Evolutionary conservation across 1,140 invertebrate genomes (phyloP).

Genomic region (Drosophila burlai): DNA sequence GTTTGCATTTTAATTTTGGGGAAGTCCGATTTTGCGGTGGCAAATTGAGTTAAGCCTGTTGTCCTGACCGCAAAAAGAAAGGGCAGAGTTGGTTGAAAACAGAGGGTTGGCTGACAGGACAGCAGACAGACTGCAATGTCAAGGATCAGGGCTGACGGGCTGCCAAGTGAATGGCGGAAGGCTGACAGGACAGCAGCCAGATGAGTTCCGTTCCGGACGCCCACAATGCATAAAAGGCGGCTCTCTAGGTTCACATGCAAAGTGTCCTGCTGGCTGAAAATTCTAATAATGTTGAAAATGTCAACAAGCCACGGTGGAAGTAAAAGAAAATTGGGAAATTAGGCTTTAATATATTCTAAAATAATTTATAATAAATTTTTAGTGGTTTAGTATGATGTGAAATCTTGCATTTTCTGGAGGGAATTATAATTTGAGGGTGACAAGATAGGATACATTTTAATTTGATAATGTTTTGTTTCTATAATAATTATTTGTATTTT

Average conservation of each 20-base stretch:
- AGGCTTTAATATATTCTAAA: not conserved
- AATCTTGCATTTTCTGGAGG: not conserved
- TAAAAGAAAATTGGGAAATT: too few relatives aligned
- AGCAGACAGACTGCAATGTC: conserved; percentile 44
- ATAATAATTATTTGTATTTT: too few relatives aligned
- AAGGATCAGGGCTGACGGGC: conserved; percentile 47
- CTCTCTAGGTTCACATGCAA: conserved; percentile 24
- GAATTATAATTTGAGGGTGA: not conserved
- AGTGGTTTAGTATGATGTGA: not conserved
- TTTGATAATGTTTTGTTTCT: too few relatives aligned
- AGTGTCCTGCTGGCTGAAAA: conserved; percentile 32
- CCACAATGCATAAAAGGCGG: conserved; percentile 45
- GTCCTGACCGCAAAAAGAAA: conserved; percentile 41
- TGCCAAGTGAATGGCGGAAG: conserved; percentile 25
- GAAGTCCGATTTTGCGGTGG: conserved; percentile 46
- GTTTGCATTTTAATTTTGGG: conserved; percentile 54
- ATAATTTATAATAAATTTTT: not conserved
- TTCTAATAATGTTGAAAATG: conserved; percentile 69
- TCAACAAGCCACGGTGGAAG: conserved; percentile 31
- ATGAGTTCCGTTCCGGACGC: conserved; percentile 25
- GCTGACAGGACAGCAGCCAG: conserved; percentile 25
- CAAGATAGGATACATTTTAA: too few relatives aligned
- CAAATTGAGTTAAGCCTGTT: conserved; percentile 61
- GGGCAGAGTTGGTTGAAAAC: conserved; percentile 21
- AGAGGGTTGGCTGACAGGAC: conserved; percentile 19